A percentile compares a stretch with the other conserved stretches of the same genome.
Conservation (phyloP, 2,797 vertebrate species). For the Tangara arthus region DNA sequence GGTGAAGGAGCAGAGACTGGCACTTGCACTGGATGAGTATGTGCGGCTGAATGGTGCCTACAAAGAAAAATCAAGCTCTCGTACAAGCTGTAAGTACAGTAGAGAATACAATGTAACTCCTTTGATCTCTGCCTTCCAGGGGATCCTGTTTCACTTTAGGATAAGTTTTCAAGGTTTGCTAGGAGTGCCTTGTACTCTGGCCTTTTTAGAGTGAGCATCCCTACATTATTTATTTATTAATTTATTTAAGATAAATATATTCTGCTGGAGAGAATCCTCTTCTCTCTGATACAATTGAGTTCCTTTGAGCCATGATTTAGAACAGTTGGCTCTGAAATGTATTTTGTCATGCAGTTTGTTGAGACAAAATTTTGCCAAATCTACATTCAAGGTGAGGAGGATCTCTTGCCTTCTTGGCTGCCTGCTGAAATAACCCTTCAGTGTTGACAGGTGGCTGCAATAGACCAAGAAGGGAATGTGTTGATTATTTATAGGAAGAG, state of each 20-base stretch:
- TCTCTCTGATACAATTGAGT: background rate
- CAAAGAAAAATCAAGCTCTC: conserved; percentile 84
- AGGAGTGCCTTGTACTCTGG: background rate
- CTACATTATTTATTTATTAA: background rate
- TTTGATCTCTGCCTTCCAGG: conserved; percentile 21
- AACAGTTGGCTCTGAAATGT: background rate
- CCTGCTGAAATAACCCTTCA: background rate
- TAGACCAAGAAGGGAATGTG: background rate
- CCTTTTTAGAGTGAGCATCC: background rate
- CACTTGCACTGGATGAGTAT: conserved; percentile 82
- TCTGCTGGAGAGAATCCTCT: background rate
- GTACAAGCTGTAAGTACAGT: conserved; percentile 80
- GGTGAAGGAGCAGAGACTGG: conserved; percentile 83
- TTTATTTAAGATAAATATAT: background rate
- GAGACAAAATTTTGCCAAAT: background rate
- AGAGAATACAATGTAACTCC: background rate
- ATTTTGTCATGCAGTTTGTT: background rate
- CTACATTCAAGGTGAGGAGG: background rate
- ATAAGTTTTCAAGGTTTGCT: background rate
- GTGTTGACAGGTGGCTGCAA: background rate
- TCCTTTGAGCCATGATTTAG: background rate
- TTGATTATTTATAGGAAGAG: background rate
- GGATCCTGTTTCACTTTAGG: conserved; percentile 3
- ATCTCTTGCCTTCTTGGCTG: background rate
- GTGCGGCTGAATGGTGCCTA: conserved; percentile 80